These are phyloP conservation scores for Leguminivora glycinivorella DNA, from an alignment of 1,140 invertebrate species.

Conservation along the genomic window DNA sequence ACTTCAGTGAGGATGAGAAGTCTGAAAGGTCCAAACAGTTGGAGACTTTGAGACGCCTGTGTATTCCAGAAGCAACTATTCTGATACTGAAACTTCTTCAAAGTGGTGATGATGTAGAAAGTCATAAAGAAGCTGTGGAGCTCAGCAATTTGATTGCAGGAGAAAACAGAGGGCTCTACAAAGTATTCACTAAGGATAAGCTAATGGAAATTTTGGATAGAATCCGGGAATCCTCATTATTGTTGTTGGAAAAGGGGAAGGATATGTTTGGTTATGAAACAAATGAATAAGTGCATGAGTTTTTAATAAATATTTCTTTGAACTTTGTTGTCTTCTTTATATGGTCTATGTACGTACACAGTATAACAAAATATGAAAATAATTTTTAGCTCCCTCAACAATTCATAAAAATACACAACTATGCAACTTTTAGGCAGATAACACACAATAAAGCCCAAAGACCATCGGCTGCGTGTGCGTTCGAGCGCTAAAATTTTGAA, in stretches of 20 bases:
- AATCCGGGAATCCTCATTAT: slow-evolving; percentile 87
- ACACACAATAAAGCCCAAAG: neutral
- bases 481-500: no score
- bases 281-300: slow-evolving; percentile 46
- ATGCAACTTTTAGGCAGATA: neutral
- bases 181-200: slow-evolving; percentile 88
- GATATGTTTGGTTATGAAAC: slow-evolving; percentile 85
- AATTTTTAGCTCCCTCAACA: neutral
- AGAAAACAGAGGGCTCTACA: slow-evolving; percentile 89
- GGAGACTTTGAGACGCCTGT: slow-evolving; percentile 86
- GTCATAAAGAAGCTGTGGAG: slow-evolving; percentile 88
- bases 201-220: slow-evolving; percentile 87
- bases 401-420: neutral
- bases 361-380: slow-evolving; percentile 38
- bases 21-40: slow-evolving; percentile 82
- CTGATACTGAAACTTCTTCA: slow-evolving; percentile 90
- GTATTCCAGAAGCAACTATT: slow-evolving; percentile 90
- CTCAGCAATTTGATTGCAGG: slow-evolving; percentile 89
- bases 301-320: slow-evolving; percentile 35
- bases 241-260: slow-evolving; percentile 84
- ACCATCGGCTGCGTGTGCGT: no score
- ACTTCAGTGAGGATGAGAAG: slow-evolving; percentile 75
- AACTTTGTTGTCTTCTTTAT: slow-evolving; percentile 20
- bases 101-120: slow-evolving; percentile 86
- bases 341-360: slow-evolving; percentile 7